Base-by-base conservation (phyloP, 2,888 invertebrate genomes). In the Nipponacmea schrenckii region DNA sequence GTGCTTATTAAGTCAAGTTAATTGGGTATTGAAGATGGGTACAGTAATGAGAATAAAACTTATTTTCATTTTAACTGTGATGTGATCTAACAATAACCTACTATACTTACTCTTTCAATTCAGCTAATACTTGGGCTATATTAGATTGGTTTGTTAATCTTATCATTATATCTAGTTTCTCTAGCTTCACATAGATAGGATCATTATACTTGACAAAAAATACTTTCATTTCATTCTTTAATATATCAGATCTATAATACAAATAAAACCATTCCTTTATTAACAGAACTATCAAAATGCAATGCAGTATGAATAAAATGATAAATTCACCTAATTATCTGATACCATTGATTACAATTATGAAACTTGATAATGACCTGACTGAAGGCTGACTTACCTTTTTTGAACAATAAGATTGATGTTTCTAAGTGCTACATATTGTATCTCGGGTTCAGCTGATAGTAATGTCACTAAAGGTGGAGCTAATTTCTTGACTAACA, bases 161-260 rank as follows among this genome's bases (percentile, higher is more conserved):
- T 84, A 99, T 99, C 98, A 99, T 99, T 72, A 99, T 99, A 89
- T 99, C 99, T 83, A 99, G 88, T 88, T 99, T 99, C 89, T 99
- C 99, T 75, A 99, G 91, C 89, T 99, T 99, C 63, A 99, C 99
- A 89, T 99, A 99, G 88, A 99, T 99, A 0, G 99, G 99, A 90
- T 99, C 99, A 89, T 99, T 99, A 91, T 99, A 99, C 88, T 99
- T 99, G 50, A 99, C 99, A 89, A 99, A 99, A 91, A 99, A 99
- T 69, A 96, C 96, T 92, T 99, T 99, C 98, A 99, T 98, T 91
- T 99, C 99, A 85, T 98, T 97, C 89, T 99, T 99, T 64, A 99
- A 91, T 81, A 99, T 98, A 74, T 99, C 99, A 0, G 98, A 97
- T 63, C 98, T 89, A 71, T n/a, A 83, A 80, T 64, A 62, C 64